Evolutionary conservation across 2,113 vertebrate species (phyloP), one percentile per base, ranked within the genome.

Genomic region (Nannospalax galili): DNA sequence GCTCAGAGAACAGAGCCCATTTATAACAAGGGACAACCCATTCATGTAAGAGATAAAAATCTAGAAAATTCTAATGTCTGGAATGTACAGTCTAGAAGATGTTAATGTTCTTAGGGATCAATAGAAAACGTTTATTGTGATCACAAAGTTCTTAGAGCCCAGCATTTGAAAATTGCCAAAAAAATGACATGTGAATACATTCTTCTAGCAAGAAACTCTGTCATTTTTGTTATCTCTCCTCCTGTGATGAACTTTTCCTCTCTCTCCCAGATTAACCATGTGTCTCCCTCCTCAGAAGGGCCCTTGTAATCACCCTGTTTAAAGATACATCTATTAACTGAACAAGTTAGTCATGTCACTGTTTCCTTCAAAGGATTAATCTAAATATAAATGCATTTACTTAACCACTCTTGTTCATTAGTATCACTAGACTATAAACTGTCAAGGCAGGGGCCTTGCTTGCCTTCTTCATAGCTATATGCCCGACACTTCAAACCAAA

Each of bases 351-450:
- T 79, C 74, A 9, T 89, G n/a, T 42, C 74, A 74, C 60, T 86
- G 52, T 88, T 91, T 70, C 8, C 40, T 70, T 96, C 48, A 80
- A 62, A 89, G 3, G 45, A 87, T 62, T 62, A 85, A 91, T 96
- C 40, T 64, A 70, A 90, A 58, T 88, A 75, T 73, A 40, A 89
- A 45, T 90, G 22, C 9, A 60, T 73, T 92, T 73, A 67, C 62
- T 81, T 88, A 28, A 60, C 65, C 90, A 60, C 56, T 56, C 30
- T 92, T 56, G 45, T 24, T 64, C 65, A n/a, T 40, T 26, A 87
- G 7, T 9, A 56, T 91, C 7, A 32, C 22, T 77, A 24, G 40
- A 88, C 72, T 82, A 32, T n/a, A 67, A 79, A 65, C 11, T 56
- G 5, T 67, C 26, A 7, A 84, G 30, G 30, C 3, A 30, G 58